phyloP scores from a whole-genome alignment of 1,140 invertebrate species.

The Pachyrhynchus sulphureomaculatus region DNA sequence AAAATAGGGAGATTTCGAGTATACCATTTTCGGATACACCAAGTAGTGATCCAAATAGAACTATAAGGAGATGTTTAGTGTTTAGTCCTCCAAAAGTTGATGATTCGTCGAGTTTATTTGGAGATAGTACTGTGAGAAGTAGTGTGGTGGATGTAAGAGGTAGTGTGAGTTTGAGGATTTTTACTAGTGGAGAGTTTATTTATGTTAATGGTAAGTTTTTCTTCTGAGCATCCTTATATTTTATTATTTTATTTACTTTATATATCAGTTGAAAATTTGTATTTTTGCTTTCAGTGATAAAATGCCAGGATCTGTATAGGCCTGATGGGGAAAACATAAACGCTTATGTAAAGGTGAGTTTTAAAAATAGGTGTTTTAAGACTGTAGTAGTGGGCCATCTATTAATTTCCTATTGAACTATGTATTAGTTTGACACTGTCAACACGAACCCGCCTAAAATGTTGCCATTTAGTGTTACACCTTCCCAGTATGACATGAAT shows the following conservation, averaged over 20 bases:
- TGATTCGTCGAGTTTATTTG: conserved; percentile 30
- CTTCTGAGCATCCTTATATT: background rate
- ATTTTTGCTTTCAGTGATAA: conserved; percentile 50
- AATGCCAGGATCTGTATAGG: conserved; percentile 53
- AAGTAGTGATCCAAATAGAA: conserved; percentile 15
- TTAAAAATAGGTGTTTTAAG: background rate
- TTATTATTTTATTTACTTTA: background rate
- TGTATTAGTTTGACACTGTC: too few species aligned
- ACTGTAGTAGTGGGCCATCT: too few species aligned
- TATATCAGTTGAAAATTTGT: background rate
- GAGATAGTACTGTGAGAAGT: conserved; percentile 33
- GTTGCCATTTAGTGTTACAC: too few species aligned
- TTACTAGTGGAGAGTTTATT: conserved; percentile 26
- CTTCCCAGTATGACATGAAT: too few species aligned
- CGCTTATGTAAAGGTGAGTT: conserved; percentile 56
- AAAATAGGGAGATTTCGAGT: background rate
- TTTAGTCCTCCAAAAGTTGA: conserved; percentile 37
- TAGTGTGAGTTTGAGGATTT: conserved; percentile 40
- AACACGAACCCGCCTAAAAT: too few species aligned
- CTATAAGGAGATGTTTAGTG: conserved; percentile 39
- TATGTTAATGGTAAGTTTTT: conserved; percentile 42
- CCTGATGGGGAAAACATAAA: conserved; percentile 51
- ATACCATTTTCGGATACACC: conserved; percentile 22
- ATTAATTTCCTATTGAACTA: too few species aligned
- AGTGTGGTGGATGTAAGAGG: conserved; percentile 33